Base-by-base conservation (phyloP, 2,888 invertebrate genomes). In the Drosophila sordidapex region DNA sequence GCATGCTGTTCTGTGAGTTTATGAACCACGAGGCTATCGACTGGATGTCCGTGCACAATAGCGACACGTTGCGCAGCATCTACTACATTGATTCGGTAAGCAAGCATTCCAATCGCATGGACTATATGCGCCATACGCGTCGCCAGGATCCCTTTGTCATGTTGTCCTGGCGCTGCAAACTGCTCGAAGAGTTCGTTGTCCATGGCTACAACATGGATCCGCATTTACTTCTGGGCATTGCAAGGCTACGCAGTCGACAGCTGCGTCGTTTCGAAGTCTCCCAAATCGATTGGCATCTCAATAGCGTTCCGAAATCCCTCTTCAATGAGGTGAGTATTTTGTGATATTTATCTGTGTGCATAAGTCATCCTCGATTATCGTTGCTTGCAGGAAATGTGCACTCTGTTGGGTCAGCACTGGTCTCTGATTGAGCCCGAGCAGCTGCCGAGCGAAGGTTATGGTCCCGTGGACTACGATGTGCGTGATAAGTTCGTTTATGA, bases 1-100 rank as follows among this genome's bases (percentile, higher is more conserved):
- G 96, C 89, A 95, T 96, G 64, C 94, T 96, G 81, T 97, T 96
- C 93, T 96, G 96, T 92, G 95, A 96, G 92, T 93, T 94, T 91
- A 93, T 93, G 89, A 93, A 93, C 81, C 85, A 91, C 31, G 91
- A 91, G 46, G 93, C 93, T 18, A 85, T 93, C 54, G 92, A 93
- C 67, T 91, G 92, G 89, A 86, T 93, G 87, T 93, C 93, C 2
- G 69, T 91, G 57, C 89, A 91, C 57, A 92, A 92, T 65, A 90
- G 88, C 72, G 83, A 89, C 51, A 93, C 93, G 2, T 67, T 93
- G 35, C 92, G 91, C 51, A 93, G 93, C 82, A 90, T 93, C 81
- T 91, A 92, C 65, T 93, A 93, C 87, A 91, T 93, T 78, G 93
- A 93, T 82, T 91, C 93, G 58, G 89, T 91, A 38, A 91, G 89